Evolutionary conservation across 2,888 invertebrate genomes (phyloP).

Genomic region (Drosophila mercatorum): DNA sequence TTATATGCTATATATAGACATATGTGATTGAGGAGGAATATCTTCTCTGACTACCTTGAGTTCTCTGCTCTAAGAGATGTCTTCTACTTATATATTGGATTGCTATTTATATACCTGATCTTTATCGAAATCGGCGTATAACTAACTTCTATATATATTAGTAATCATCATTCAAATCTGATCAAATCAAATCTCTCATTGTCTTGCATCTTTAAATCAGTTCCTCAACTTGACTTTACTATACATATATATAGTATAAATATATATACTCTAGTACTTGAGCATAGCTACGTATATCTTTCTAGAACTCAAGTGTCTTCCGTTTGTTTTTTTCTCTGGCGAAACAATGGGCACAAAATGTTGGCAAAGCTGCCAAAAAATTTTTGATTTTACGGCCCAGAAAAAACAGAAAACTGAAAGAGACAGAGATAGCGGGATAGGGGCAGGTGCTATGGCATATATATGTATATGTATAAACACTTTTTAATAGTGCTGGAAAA

Average conservation of each 20-base stretch:
- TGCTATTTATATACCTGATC: too few species aligned
- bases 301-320: conserved; percentile 10
- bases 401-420: not conserved
- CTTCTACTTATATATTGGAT: too few species aligned
- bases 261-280: not conserved
- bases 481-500: conserved; percentile 8
- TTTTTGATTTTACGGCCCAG: conserved; percentile 11
- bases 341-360: conserved; percentile 47
- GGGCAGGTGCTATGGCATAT: too few species aligned
- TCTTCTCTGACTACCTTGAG: too few species aligned
- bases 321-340: conserved; percentile 8
- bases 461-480: not conserved
- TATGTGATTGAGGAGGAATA: not conserved
- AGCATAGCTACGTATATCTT: not conserved
- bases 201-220: not conserved
- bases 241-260: not conserved
- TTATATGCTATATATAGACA: too few species aligned
- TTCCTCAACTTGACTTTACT: not conserved
- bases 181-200: not conserved
- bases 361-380: conserved; percentile 56
- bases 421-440: not conserved
- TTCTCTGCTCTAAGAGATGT: not conserved
- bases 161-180: not conserved
- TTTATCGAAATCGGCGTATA: too few species aligned
- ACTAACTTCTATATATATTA: too few species aligned